Conservation (phyloP, 1,140 invertebrate species). For the Polypedilum pembai region DNA sequence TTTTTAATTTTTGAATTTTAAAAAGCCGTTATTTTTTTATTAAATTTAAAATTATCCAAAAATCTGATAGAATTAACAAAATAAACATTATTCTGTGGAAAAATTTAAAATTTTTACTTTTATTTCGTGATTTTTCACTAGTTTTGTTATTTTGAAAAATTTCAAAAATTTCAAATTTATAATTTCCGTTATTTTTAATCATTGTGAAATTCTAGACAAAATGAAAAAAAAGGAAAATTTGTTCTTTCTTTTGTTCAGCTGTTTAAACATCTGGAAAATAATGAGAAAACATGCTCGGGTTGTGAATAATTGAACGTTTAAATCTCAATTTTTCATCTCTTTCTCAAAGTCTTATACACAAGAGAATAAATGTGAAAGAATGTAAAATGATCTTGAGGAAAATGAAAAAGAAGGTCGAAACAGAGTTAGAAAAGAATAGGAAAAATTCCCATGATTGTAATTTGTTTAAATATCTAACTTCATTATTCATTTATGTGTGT, state of each 20-base stretch:
- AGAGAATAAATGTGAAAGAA: background rate
- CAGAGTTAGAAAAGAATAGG: background rate
- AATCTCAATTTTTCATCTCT: constrained; percentile 28
- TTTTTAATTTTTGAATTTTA: no score
- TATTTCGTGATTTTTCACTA: no score
- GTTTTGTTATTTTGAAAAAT: no score
- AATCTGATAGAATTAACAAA: no score
- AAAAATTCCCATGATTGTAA: background rate
- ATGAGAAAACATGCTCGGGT: background rate
- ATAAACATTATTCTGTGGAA: no score
- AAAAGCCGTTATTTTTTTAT: no score
- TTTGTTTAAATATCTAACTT: constrained; percentile 21
- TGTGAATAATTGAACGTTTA: constrained; percentile 28
- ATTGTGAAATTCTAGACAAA: no score
- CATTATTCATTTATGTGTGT: background rate
- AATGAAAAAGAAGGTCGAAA: background rate
- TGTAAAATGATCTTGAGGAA: background rate
- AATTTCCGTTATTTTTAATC: no score
- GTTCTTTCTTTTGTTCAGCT: background rate
- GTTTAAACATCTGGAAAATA: background rate
- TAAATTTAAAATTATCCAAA: no score
- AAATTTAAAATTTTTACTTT: no score
- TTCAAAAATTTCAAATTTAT: no score
- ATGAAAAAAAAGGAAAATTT: background rate
- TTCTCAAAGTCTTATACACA: background rate